Evolutionary conservation across 2,797 vertebrate genomes (phyloP).

Genomic region (Lagorchestes hirsutus): DNA sequence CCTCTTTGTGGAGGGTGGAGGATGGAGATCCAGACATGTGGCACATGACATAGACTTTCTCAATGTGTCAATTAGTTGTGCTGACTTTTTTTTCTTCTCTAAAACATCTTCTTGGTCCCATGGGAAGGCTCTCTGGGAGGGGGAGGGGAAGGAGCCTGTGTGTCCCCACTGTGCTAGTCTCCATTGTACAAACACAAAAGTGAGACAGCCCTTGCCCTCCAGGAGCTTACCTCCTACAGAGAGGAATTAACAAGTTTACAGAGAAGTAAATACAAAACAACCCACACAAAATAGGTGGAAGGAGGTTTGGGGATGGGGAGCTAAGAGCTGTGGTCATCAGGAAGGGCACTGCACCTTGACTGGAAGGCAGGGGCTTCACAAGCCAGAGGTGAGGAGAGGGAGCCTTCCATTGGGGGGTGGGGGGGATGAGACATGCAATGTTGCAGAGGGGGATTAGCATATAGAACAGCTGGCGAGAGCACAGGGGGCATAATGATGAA

Average conservation of each 20-base stretch:
- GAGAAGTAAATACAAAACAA: too few relatives aligned
- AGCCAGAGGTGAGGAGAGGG: too few relatives aligned
- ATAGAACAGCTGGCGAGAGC: too few relatives aligned
- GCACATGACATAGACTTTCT: background rate
- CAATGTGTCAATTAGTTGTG: background rate
- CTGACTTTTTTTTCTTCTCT: background rate
- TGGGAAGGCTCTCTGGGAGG: background rate
- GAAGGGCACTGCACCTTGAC: too few relatives aligned
- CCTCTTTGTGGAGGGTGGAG: background rate
- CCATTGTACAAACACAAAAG: background rate
- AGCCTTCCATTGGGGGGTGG: too few relatives aligned
- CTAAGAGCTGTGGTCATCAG: too few relatives aligned
- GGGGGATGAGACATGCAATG: too few relatives aligned
- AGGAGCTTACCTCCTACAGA: background rate
- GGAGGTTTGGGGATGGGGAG: too few relatives aligned
- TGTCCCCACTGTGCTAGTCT: background rate
- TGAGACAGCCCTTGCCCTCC: too few relatives aligned
- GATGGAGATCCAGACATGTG: background rate
- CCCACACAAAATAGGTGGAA: too few relatives aligned
- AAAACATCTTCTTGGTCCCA: background rate
- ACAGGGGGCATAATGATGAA: too few relatives aligned
- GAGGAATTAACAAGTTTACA: background rate
- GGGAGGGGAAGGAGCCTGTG: background rate
- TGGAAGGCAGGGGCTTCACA: background rate
- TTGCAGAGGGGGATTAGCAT: too few relatives aligned